Conservation (phyloP, 2,888 invertebrate genomes). For the Xestia xanthographa region DNA sequence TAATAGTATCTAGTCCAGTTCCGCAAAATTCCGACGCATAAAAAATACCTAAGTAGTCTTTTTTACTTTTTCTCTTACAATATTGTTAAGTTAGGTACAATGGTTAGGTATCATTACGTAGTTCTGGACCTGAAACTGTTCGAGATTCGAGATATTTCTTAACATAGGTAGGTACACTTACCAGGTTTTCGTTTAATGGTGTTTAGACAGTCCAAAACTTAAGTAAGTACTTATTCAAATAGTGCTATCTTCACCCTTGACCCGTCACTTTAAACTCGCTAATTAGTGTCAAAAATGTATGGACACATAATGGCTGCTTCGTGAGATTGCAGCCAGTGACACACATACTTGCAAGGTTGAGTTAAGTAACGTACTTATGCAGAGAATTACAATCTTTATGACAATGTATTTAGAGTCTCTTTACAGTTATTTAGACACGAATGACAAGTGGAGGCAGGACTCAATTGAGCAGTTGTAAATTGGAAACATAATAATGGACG, state of each 20-base stretch:
- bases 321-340: constrained; percentile 52
- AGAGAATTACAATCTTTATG: constrained; percentile 12
- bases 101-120: background rate
- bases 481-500: background rate
- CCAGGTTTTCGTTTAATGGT: background rate
- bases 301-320: constrained; percentile 32
- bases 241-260: constrained; percentile 36
- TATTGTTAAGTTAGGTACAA: background rate
- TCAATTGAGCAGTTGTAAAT: background rate
- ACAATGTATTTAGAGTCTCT: background rate
- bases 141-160: background rate
- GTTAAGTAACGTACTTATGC: constrained; percentile 41
- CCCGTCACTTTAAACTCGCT: constrained; percentile 30
- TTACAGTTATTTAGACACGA: constrained; percentile 1
- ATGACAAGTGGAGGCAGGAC: background rate
- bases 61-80: no score
- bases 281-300: constrained; percentile 57
- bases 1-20: no score
- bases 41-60: no score
- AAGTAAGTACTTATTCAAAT: background rate
- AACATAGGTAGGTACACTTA: no score
- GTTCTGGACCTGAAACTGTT: background rate
- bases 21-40: no score
- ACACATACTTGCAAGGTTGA: constrained; percentile 57
- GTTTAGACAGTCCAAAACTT: background rate